phyloP scores from a whole-genome alignment of 2,113 vertebrate species.

The Microcebus lehilahytsara region DNA sequence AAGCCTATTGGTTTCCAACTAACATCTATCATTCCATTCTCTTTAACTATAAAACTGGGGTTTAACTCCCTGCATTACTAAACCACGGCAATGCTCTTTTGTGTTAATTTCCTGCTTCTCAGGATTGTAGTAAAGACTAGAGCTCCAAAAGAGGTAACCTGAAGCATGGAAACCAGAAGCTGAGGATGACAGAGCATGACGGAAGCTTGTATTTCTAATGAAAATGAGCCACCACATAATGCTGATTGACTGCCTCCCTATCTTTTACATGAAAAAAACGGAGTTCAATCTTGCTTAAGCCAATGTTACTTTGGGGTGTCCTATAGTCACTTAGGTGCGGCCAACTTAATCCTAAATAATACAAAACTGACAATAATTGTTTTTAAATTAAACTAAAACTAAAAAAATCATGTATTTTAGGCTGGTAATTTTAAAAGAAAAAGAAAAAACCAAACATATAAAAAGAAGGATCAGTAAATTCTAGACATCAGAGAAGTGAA shows the following conservation, averaged over 20 bases:
- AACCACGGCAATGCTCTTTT: neutral
- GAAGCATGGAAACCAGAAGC: neutral
- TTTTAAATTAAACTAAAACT: neutral
- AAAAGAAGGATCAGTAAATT: neutral
- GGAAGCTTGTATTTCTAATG: neutral
- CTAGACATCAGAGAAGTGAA: neutral
- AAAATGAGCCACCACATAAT: neutral
- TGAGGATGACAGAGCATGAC: neutral
- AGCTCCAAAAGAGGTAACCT: neutral
- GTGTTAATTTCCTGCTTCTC: conserved; percentile 47
- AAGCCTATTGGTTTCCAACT: conserved; percentile 16
- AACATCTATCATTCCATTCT: conserved; percentile 39
- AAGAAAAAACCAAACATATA: neutral
- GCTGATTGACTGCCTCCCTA: neutral
- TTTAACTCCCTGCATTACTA: neutral
- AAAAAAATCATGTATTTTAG: neutral
- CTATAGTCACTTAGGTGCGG: neutral
- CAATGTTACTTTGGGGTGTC: neutral
- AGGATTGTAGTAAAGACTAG: neutral
- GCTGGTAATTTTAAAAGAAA: neutral
- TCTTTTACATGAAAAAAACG: neutral
- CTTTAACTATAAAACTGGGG: conserved; percentile 50
- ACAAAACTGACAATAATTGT: neutral
- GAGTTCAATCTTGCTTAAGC: neutral
- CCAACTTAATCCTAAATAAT: neutral